phyloP scores from a whole-genome alignment of 2,797 vertebrate species.

The Peromyscus attwateri region DNA sequence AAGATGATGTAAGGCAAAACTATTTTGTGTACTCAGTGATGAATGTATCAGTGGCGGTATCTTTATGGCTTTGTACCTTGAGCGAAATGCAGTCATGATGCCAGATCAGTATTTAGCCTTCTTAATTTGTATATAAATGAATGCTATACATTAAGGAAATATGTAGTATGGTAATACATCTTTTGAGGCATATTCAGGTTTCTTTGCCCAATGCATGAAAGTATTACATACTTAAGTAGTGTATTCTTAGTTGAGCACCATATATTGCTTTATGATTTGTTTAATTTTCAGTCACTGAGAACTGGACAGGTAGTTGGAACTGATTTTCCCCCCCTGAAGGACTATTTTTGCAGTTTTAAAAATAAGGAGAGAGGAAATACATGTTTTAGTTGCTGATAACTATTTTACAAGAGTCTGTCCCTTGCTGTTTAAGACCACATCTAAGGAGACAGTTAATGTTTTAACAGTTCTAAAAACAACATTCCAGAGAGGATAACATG shows the following conservation, averaged over 20 bases:
- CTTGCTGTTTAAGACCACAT: conserved; percentile 66
- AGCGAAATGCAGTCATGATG: conserved; percentile 50
- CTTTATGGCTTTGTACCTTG: conserved; percentile 28
- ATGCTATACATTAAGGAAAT: conserved; percentile 20
- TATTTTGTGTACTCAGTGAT: conserved; percentile 42
- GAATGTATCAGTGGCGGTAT: conserved; percentile 45
- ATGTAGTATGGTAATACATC: neutral
- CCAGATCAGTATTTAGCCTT: neutral
- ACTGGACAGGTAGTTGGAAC: conserved; percentile 33
- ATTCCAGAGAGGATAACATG: conserved; percentile 72
- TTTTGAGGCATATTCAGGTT: neutral
- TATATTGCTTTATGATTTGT: conserved; percentile 37
- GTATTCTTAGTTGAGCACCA: conserved; percentile 22
- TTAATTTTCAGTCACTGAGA: conserved; percentile 61
- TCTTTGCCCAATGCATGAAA: conserved; percentile 34
- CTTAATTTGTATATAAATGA: conserved; percentile 41
- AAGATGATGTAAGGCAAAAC: conserved; percentile 34
- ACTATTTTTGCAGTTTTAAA: conserved; percentile 58
- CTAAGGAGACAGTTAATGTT: conserved; percentile 72
- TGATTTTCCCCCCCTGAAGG: neutral
- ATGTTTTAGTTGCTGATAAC: conserved; percentile 35
- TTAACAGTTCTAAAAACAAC: conserved; percentile 76
- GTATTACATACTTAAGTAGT: conserved; percentile 41
- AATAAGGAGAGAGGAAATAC: conserved; percentile 49
- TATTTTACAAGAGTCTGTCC: conserved; percentile 54